These are phyloP conservation scores for Xenopus laevis DNA, from an alignment of 2,113 vertebrate species.

Conservation along the genomic window DNA sequence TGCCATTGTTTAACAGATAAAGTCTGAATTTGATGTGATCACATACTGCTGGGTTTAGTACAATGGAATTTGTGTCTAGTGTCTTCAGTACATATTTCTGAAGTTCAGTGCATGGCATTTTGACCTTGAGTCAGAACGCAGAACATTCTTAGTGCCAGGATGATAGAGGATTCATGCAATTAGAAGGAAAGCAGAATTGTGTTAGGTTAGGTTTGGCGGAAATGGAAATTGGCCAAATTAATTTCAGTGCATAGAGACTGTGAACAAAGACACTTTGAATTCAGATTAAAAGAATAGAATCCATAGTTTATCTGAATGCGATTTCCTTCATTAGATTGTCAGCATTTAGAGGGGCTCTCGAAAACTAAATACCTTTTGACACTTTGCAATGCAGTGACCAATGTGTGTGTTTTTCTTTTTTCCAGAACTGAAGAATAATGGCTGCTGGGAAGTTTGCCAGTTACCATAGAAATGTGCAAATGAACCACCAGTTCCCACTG, in stretches of 20 bases:
- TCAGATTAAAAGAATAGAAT: slow-evolving; percentile 10
- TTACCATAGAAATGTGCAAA: slow-evolving; percentile 73
- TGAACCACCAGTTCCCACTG: slow-evolving; percentile 71
- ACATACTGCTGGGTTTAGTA: too few relatives aligned
- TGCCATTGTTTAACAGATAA: too few relatives aligned
- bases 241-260: not conserved
- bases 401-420: slow-evolving; percentile 33
- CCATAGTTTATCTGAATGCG: slow-evolving; percentile 8
- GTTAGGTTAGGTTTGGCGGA: not conserved
- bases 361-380: slow-evolving; percentile 37
- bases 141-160: not conserved
- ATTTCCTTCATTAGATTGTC: slow-evolving; percentile 22
- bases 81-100: too few relatives aligned
- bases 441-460: slow-evolving; percentile 89
- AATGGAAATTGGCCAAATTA: slow-evolving; percentile 29
- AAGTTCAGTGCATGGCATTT: too few relatives aligned
- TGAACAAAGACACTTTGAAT: slow-evolving; percentile 17
- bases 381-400: slow-evolving; percentile 41
- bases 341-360: slow-evolving; percentile 1
- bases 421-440: slow-evolving; percentile 83
- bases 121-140: too few relatives aligned
- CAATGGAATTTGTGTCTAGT: too few relatives aligned
- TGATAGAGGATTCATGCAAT: not conserved
- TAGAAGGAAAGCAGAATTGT: not conserved
- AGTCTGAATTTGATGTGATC: too few relatives aligned